Evolutionary conservation across 2,113 vertebrate genomes (phyloP), one percentile per base, ranked within the genome.

Genomic region (Ifrita kowaldi): DNA sequence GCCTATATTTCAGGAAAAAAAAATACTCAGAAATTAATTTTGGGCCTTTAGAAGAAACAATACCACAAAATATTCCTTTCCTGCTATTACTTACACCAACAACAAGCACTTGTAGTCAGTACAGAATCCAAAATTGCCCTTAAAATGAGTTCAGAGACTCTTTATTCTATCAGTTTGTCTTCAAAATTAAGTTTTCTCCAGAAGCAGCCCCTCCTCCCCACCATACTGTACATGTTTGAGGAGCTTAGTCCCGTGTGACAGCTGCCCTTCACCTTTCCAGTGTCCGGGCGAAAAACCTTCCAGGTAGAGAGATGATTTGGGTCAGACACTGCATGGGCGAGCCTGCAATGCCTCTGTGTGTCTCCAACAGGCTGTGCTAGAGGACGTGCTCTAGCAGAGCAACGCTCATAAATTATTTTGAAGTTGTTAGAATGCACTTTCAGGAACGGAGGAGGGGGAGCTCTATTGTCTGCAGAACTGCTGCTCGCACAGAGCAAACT

Each of bases 301-400:
- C 30, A 50, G 70, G 55, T 69, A 10, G 83, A 80, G n/a, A 1
- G 55, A 2, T 18, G 50, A 4, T 73, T 49, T 76, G 49, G n/a
- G 6, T 0, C 2, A 46, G 57, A 46, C 37, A 10, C 47, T 84
- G 81, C 5, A 0, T 5, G 47, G 56, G 46, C 0, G 7, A 88
- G 88, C 18, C 70, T 53, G 47, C 2, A 19, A 1, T 63, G 70
- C 35, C 78, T 46, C 84, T 17, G 78, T 19, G 35, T 80, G 57
- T 80, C 78, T 94, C 95, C 94, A 12, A 96, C 84, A 93, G 95
- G 95, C 93, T 96, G 93, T 96, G 95, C 93, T 94, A 93, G 95
- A 95, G 95, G 71, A 95, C 87, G 3, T 1, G 50, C 20, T 80
- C 82, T 83, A 44, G 55, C 89, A 57, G 50, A 76, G 84, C 62